Evolutionary conservation across 2,797 vertebrate species (phyloP).

Genomic region (Acanthurus leucopareius): DNA sequence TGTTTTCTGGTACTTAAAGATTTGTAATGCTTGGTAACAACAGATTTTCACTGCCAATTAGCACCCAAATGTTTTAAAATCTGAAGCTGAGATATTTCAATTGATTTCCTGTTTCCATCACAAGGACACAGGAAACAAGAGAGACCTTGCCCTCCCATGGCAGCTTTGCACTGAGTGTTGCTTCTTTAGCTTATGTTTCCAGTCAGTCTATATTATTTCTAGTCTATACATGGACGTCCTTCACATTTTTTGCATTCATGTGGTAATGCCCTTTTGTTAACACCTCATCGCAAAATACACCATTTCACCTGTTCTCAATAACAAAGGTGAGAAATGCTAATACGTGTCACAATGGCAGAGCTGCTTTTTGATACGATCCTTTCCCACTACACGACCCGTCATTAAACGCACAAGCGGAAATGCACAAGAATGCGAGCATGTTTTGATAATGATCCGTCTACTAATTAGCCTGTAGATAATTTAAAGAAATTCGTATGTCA

Average conservation of each 20-base stretch:
- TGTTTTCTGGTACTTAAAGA: too few relatives aligned
- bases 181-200: neutral
- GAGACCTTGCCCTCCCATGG: neutral
- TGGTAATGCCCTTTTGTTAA: constrained; percentile 18
- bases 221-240: neutral
- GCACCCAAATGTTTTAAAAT: neutral
- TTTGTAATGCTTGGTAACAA: too few relatives aligned
- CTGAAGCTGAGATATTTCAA: neutral
- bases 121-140: neutral
- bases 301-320: neutral
- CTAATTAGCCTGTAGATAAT: neutral
- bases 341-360: neutral
- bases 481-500: neutral
- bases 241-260: constrained; percentile 13
- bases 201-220: neutral
- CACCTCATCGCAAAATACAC: neutral
- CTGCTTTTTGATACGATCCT: neutral
- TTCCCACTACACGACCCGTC: too few relatives aligned
- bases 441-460: neutral
- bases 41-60: too few relatives aligned
- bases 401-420: neutral
- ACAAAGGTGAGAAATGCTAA: constrained; percentile 10
- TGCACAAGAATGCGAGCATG: neutral
- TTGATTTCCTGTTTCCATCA: neutral
- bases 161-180: neutral